phyloP scores from a whole-genome alignment of 1,140 invertebrate species.

The Hirudo medicinalis region DNA sequence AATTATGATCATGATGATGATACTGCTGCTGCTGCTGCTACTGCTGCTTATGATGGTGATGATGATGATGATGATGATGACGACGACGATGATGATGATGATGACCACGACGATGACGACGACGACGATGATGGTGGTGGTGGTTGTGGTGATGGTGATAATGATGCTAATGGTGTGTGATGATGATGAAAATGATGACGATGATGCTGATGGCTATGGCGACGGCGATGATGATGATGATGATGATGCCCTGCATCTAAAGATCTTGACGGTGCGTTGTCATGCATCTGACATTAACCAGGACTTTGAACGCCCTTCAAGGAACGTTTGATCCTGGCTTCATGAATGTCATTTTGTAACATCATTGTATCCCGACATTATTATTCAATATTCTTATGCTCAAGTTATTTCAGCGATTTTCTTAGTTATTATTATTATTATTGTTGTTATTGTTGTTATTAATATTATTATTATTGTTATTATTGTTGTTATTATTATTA shows the following conservation, averaged over 20 bases:
- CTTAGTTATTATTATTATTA: too few relatives aligned
- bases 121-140: background rate
- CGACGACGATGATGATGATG: background rate
- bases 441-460: too few relatives aligned
- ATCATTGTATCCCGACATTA: too few relatives aligned
- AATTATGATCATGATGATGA: background rate
- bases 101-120: background rate
- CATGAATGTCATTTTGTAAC: background rate
- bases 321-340: too few relatives aligned
- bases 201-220: background rate
- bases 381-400: too few relatives aligned
- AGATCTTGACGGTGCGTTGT: background rate
- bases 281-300: background rate
- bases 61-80: background rate
- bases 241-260: background rate
- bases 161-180: background rate
- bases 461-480: too few relatives aligned
- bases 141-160: background rate
- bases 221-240: background rate
- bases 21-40: too few relatives aligned
- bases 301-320: too few relatives aligned
- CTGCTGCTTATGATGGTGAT: background rate
- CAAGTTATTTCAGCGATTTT: too few relatives aligned
- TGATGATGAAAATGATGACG: background rate
- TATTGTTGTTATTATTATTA: too few relatives aligned